Percentiles rank a stretch among this genome's conserved stretches.
Conservation (phyloP, 2,797 vertebrate species). For the Paedocypris micromegethes region DNA sequence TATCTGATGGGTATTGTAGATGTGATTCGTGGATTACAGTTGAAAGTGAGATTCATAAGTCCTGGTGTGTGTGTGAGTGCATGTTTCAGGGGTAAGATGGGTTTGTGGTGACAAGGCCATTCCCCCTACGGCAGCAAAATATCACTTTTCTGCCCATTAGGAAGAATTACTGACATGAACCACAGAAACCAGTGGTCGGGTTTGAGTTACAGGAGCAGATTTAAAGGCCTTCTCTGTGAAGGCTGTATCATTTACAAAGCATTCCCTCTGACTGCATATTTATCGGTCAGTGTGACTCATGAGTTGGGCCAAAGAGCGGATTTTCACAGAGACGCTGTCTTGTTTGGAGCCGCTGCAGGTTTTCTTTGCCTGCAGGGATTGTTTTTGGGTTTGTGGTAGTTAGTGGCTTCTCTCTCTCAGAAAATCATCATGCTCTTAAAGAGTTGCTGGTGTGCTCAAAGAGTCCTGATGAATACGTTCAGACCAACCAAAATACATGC, state of each 20-base stretch:
- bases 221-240: slow-evolving; percentile 55
- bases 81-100: slow-evolving; percentile 23
- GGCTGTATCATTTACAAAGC: slow-evolving; percentile 64
- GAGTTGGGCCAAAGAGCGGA: slow-evolving; percentile 38
- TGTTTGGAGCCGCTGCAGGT: slow-evolving; percentile 44
- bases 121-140: slow-evolving; percentile 63
- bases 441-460: slow-evolving; percentile 46
- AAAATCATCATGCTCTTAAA: slow-evolving; percentile 52
- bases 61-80: slow-evolving; percentile 6
- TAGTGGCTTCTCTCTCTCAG: slow-evolving; percentile 59
- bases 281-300: slow-evolving; percentile 67
- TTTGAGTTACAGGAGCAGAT: slow-evolving; percentile 62
- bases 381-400: slow-evolving; percentile 60
- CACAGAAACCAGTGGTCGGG: slow-evolving; percentile 62
- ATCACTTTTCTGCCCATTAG: slow-evolving; percentile 63
- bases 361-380: slow-evolving; percentile 55
- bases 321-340: slow-evolving; percentile 40
- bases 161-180: slow-evolving; percentile 58
- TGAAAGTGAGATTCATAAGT: slow-evolving; percentile 5
- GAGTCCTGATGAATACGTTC: slow-evolving; percentile 48
- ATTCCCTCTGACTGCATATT: slow-evolving; percentile 56
- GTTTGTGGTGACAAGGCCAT: slow-evolving; percentile 53
- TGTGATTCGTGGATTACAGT: not conserved
- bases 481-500: slow-evolving; percentile 47
- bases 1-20: no score